phyloP scores from a whole-genome alignment of 1,140 invertebrate genomes.

The Aporrectodea caliginosa region DNA sequence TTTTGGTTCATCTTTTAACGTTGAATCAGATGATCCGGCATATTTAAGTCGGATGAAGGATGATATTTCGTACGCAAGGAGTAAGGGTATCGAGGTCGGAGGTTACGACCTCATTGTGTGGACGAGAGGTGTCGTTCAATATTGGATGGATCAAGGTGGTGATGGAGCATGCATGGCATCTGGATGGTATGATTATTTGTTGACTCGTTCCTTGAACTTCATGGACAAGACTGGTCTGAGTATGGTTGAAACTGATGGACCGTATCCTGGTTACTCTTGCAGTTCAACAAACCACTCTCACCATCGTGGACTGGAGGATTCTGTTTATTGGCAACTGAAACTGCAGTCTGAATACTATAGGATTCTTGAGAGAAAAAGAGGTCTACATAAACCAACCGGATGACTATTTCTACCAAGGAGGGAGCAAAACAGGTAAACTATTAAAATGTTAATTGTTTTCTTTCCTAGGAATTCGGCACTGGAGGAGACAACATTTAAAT shows the following conservation, averaged over 20 bases:
- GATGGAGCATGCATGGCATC: slow-evolving; percentile 23
- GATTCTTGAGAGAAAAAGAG: background rate
- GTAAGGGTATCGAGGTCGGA: slow-evolving; percentile 24
- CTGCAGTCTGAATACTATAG: slow-evolving; percentile 11
- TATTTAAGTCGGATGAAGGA: background rate
- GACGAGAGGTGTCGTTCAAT: background rate
- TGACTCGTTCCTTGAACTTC: background rate
- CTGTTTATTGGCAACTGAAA: slow-evolving; percentile 12
- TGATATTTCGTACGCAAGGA: slow-evolving; percentile 20
- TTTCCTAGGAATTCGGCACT: no score
- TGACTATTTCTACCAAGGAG: slow-evolving; percentile 27
- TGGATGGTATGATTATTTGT: slow-evolving; percentile 22
- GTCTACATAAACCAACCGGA: slow-evolving; percentile 28
- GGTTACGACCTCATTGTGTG: slow-evolving; percentile 26
- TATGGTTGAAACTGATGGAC: slow-evolving; percentile 23
- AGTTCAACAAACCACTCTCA: slow-evolving; percentile 9
- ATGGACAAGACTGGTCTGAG: slow-evolving; percentile 20
- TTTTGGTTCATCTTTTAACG: slow-evolving; percentile 18
- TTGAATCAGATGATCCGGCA: slow-evolving; percentile 8
- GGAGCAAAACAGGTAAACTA: slow-evolving; percentile 23
- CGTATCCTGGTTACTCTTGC: slow-evolving; percentile 22
- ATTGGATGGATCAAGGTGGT: slow-evolving; percentile 12
- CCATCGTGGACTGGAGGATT: slow-evolving; percentile 10
- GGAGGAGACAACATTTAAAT: no score
- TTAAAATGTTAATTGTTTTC: no score